phyloP scores from a whole-genome alignment of 2,797 vertebrate genomes.

The Etheostoma perlongum region DNA sequence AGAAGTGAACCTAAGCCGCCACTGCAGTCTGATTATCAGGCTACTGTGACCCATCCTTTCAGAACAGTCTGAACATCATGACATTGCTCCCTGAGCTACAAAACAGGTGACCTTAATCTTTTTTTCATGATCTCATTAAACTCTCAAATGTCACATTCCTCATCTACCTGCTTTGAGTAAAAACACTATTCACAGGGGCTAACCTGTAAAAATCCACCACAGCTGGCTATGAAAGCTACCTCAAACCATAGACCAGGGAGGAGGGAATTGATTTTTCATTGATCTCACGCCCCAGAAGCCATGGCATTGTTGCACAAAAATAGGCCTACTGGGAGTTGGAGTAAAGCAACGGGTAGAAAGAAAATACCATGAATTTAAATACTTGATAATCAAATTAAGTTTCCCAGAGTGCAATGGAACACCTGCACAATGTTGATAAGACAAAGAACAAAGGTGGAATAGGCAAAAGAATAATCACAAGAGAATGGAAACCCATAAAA shows the following conservation, averaged over 20 bases:
- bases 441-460: constrained; percentile 65
- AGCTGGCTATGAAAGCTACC: constrained; percentile 47
- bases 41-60: not conserved
- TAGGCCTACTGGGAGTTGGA: constrained; percentile 42
- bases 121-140: constrained; percentile 15
- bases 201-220: constrained; percentile 40
- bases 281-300: constrained; percentile 34
- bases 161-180: constrained; percentile 28
- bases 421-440: constrained; percentile 78
- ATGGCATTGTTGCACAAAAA: constrained; percentile 66
- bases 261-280: constrained; percentile 63
- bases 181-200: constrained; percentile 32
- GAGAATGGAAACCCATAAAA: constrained; percentile 63
- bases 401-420: constrained; percentile 66
- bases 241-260: constrained; percentile 24
- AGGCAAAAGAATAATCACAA: constrained; percentile 53
- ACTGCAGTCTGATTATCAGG: not conserved
- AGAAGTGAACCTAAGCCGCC: not conserved
- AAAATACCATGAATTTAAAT: constrained; percentile 72
- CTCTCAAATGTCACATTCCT: constrained; percentile 32
- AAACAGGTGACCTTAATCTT: constrained; percentile 21
- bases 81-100: not conserved
- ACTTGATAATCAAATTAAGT: constrained; percentile 80
- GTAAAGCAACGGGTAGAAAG: constrained; percentile 37
- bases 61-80: constrained; percentile 12